Percentiles rank a stretch among this genome's conserved stretches.
These are phyloP conservation scores for Dynastes hyllus DNA, from an alignment of 2,888 invertebrate species.

Conservation along the genomic window DNA sequence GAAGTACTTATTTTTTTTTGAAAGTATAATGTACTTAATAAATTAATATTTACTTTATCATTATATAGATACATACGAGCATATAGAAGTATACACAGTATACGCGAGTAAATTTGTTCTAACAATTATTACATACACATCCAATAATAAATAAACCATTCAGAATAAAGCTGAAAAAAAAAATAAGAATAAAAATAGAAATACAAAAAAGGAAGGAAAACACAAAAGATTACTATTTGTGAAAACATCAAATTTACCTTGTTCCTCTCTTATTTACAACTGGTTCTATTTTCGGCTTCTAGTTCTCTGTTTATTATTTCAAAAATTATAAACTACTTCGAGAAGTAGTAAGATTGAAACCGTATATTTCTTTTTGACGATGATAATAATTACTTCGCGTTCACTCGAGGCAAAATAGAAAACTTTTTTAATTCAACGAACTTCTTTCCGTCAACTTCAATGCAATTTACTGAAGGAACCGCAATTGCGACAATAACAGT, in stretches of 20 bases:
- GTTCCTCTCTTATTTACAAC: slow-evolving; percentile 37
- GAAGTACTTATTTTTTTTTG: slow-evolving; percentile 6
- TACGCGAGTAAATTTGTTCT: slow-evolving; percentile 29
- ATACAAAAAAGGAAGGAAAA: background rate
- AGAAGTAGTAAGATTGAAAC: background rate
- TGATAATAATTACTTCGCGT: background rate
- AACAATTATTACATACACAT: slow-evolving; percentile 22
- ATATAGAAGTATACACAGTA: no score
- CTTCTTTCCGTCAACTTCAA: background rate
- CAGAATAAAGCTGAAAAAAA: background rate
- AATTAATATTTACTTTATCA: slow-evolving; percentile 22
- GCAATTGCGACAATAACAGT: background rate
- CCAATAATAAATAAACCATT: slow-evolving; percentile 15
- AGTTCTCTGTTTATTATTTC: slow-evolving; percentile 38
- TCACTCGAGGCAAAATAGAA: background rate
- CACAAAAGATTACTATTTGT: slow-evolving; percentile 14
- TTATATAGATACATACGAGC: background rate
- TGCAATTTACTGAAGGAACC: background rate
- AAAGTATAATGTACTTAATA: slow-evolving; percentile 3
- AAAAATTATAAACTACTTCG: slow-evolving; percentile 20
- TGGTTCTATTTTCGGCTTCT: slow-evolving; percentile 39
- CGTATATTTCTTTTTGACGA: background rate
- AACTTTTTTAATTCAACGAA: background rate
- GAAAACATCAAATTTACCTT: slow-evolving; percentile 45
- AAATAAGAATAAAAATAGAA: background rate